Evolutionary conservation across 2,113 vertebrate species (phyloP).

Genomic region (Toxotes chatareus): DNA sequence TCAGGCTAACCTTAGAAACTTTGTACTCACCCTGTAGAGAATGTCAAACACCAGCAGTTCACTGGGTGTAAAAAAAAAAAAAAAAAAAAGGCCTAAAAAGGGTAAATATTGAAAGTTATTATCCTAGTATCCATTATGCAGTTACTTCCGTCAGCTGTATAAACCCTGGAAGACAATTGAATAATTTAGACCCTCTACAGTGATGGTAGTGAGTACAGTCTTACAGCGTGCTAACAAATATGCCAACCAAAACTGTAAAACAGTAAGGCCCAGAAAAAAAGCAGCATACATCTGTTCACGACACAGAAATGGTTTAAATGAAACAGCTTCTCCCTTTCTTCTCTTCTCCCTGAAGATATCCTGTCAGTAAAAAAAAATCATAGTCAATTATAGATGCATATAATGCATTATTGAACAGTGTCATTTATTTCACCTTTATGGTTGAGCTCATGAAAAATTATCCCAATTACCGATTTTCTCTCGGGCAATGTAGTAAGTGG

Average conservation of each 20-base stretch:
- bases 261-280: neutral
- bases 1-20: neutral
- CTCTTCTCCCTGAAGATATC: slow-evolving; percentile 73
- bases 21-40: neutral
- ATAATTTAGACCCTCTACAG: neutral
- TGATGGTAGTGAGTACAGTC: neutral
- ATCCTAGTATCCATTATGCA: neutral
- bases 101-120: neutral
- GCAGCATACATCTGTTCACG: neutral
- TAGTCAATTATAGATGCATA: slow-evolving; percentile 92
- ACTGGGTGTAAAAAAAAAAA: neutral
- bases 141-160: neutral
- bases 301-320: slow-evolving; percentile 76
- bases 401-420: slow-evolving; percentile 95
- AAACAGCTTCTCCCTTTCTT: slow-evolving; percentile 69
- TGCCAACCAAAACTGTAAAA: neutral
- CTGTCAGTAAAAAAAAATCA: slow-evolving; percentile 76
- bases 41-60: neutral
- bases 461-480: slow-evolving; percentile 94
- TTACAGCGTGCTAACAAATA: neutral
- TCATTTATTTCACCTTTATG: slow-evolving; percentile 93
- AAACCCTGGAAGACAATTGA: neutral
- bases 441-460: slow-evolving; percentile 94
- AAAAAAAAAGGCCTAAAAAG: neutral
- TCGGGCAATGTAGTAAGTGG: slow-evolving; percentile 85